Conservation (phyloP, 1,140 invertebrate genomes). For the Adelges cooleyi region DNA sequence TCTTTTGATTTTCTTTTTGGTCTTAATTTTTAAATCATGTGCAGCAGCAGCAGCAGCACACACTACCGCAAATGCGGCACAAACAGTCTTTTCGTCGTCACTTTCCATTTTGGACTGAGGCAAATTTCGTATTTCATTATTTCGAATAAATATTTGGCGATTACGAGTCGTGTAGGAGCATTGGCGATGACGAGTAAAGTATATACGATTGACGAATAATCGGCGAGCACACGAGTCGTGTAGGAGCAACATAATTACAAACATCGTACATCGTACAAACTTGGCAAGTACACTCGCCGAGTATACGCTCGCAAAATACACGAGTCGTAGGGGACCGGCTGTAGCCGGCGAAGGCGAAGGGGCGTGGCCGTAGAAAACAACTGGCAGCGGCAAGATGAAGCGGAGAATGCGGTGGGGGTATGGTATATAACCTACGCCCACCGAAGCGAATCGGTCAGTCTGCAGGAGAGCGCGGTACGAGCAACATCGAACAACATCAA, state of each 20-base stretch:
- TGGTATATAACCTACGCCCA: too few species aligned
- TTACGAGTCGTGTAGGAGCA: background rate
- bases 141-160: background rate
- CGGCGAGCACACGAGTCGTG: background rate
- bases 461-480: too few species aligned
- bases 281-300: background rate
- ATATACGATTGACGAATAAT: background rate
- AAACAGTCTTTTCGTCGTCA: background rate
- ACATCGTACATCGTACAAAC: background rate
- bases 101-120: background rate
- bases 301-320: background rate
- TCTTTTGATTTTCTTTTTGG: background rate
- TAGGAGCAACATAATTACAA: background rate
- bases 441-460: too few species aligned
- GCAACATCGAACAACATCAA: too few species aligned
- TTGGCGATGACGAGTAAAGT: background rate
- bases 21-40: background rate
- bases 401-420: too few species aligned
- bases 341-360: too few species aligned
- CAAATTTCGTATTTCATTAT: constrained; percentile 2
- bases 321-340: background rate
- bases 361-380: too few species aligned
- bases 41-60: background rate
- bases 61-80: background rate
- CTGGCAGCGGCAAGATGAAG: too few species aligned